These are phyloP conservation scores for Tadarida brasiliensis DNA, from an alignment of 2,797 vertebrate species.

Conservation along the genomic window DNA sequence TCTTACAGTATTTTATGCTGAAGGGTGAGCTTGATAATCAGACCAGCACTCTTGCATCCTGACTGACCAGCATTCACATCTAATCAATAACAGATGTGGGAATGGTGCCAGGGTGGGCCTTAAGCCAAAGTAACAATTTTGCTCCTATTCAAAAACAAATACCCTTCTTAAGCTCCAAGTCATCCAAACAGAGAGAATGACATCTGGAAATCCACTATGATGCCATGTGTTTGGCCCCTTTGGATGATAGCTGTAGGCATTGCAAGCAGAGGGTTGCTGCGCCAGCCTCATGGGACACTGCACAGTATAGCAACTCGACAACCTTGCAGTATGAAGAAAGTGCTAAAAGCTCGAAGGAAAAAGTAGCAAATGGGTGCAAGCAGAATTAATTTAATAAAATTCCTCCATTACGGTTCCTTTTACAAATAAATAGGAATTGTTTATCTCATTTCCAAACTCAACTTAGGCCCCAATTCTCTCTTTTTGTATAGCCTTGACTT, in stretches of 20 bases:
- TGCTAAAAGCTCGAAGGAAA: slow-evolving; percentile 12
- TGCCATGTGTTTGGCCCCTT: slow-evolving; percentile 64
- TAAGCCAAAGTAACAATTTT: slow-evolving; percentile 82
- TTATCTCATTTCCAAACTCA: slow-evolving; percentile 34
- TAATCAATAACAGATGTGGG: slow-evolving; percentile 73
- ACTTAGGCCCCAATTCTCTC: not conserved
- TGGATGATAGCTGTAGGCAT: slow-evolving; percentile 61
- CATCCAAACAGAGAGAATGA: slow-evolving; percentile 50
- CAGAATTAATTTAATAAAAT: slow-evolving; percentile 58
- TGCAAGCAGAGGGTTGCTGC: not conserved
- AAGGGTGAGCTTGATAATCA: slow-evolving; percentile 31
- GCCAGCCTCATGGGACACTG: slow-evolving; percentile 11
- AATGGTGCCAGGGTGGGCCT: slow-evolving; percentile 77
- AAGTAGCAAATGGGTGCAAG: slow-evolving; percentile 7
- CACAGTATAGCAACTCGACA: slow-evolving; percentile 14
- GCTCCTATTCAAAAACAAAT: slow-evolving; percentile 77
- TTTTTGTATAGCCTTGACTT: slow-evolving; percentile 1
- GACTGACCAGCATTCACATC: slow-evolving; percentile 77
- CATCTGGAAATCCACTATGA: slow-evolving; percentile 63
- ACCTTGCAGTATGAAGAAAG: slow-evolving; percentile 20
- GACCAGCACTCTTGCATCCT: slow-evolving; percentile 57
- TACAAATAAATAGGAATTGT: not conserved
- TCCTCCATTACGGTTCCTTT: not conserved
- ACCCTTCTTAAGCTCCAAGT: slow-evolving; percentile 65
- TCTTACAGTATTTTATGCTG: slow-evolving; percentile 36